Evolutionary conservation across 2,797 vertebrate species (phyloP), one percentile per base, ranked within the genome.

Genomic region (Malacoctenus gilli): DNA sequence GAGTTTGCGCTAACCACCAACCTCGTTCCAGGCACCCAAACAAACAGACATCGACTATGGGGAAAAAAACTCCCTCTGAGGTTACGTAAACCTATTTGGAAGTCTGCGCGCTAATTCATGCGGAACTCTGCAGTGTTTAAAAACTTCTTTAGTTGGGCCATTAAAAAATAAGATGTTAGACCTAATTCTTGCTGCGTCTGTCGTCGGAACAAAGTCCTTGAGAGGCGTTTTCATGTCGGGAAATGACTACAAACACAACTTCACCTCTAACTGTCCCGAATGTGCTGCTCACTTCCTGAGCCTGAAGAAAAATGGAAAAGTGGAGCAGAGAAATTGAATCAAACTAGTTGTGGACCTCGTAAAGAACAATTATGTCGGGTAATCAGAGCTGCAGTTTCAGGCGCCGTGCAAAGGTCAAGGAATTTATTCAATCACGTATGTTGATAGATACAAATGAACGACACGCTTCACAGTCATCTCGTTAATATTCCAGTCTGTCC

Each of bases 401-500:
- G 9, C 11, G n/a, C n/a, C n/a, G n/a, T n/a, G n/a, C n/a, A 28
- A 28, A 28, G 25, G 25, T 28, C 25, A 28, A 28, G 25, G 25
- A 28, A 28, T 5, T 28, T 28, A 28, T 5, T 9, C 25, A 28
- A 28, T 28, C 25, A 28, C 9, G 9, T 28, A 28, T 28, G 25
- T 28, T 28, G 25, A 28, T 28, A 28, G 25, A 6, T 28, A 28
- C 2, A 28, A 28, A 28, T 28, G 25, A 28, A 28, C 25, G 9
- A 5, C 25, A 28, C 9, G 25, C 25, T 28, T 28, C 25, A 2
- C 25, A 28, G 25, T 3, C 9, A 28, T 9, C 25, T 6, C 11
- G 28, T 46, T 44, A 11, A 51, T 15, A 57, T 49, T 49, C 9
- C 23, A 30, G 20, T 54, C 25, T 18, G 41, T n/a, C 41, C 51